phyloP scores from a whole-genome alignment of 2,797 vertebrate species.

The Semotilus atromaculatus region DNA sequence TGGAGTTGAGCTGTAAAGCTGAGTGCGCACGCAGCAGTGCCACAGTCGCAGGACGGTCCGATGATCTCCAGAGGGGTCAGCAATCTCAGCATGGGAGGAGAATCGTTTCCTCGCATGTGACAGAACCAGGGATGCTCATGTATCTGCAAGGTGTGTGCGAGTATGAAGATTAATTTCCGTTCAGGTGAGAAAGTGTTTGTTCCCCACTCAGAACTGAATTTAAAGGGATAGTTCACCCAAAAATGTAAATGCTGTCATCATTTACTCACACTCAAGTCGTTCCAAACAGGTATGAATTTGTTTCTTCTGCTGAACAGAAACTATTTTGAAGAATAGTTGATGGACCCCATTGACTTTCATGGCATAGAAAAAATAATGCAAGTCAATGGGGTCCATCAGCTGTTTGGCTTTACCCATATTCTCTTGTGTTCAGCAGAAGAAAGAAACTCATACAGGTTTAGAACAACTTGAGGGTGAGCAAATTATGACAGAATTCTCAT shows the following conservation, averaged over 20 bases:
- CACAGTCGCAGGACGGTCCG: neutral
- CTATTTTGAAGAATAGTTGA: neutral
- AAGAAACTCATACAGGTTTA: too few relatives aligned
- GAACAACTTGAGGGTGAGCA: too few relatives aligned
- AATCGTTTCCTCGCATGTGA: neutral
- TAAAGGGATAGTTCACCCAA: neutral
- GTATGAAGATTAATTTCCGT: neutral
- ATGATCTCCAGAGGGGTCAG: neutral
- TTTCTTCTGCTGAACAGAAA: neutral
- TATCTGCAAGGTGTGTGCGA: neutral
- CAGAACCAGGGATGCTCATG: neutral
- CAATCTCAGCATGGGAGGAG: conserved; percentile 31
- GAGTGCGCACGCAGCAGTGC: neutral
- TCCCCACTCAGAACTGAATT: neutral
- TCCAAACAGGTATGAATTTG: neutral
- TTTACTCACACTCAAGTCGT: too few relatives aligned
- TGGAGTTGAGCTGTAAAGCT: neutral
- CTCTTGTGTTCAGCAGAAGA: too few relatives aligned
- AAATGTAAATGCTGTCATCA: too few relatives aligned
- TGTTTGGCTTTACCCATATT: neutral
- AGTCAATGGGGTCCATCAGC: neutral
- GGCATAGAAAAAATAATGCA: too few relatives aligned
- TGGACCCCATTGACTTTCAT: too few relatives aligned
- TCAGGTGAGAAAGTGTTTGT: neutral
- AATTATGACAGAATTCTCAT: too few relatives aligned